phyloP scores from a whole-genome alignment of 2,888 invertebrate species.

The Norana najaformis region DNA sequence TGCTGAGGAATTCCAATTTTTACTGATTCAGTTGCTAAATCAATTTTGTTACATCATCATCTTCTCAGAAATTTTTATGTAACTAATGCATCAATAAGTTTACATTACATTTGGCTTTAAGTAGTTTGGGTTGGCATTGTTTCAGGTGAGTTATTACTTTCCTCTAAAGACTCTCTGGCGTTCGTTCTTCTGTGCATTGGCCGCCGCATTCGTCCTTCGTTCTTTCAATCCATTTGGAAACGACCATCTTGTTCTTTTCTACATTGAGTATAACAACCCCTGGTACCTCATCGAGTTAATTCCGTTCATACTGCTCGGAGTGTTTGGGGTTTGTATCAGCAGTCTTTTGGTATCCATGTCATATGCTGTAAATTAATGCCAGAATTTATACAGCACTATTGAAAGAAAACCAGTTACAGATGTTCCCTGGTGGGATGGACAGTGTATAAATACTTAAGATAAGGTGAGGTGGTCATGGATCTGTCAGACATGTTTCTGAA shows the following conservation, averaged over 20 bases:
- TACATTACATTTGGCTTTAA: too few relatives aligned
- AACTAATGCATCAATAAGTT: not conserved
- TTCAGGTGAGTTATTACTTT: conserved; percentile 94
- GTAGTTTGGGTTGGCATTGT: conserved; percentile 25
- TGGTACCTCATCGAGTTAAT: conserved; percentile 98
- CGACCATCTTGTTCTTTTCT: conserved; percentile 95
- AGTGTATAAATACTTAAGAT: not conserved
- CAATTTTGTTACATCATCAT: not conserved
- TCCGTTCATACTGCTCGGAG: conserved; percentile 93
- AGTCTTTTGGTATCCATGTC: not conserved
- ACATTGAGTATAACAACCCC: conserved; percentile 89
- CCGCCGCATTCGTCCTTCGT: conserved; percentile 92
- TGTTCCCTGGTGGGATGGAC: not conserved
- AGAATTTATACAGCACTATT: not conserved
- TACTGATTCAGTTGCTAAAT: not conserved
- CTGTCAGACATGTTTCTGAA: not conserved
- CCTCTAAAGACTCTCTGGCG: conserved; percentile 98
- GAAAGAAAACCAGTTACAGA: not conserved
- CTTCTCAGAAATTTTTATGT: not conserved
- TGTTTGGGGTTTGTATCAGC: conserved; percentile 79
- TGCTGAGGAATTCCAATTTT: too few relatives aligned
- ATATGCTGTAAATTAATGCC: not conserved
- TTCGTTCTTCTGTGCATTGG: conserved; percentile 97
- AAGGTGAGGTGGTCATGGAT: not conserved
- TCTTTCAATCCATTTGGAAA: conserved; percentile 99